Percentiles rank a stretch among this genome's conserved stretches.
These are phyloP conservation scores for Ivindomyrus marchei DNA, from an alignment of 2,113 vertebrate genomes.

Conservation along the genomic window DNA sequence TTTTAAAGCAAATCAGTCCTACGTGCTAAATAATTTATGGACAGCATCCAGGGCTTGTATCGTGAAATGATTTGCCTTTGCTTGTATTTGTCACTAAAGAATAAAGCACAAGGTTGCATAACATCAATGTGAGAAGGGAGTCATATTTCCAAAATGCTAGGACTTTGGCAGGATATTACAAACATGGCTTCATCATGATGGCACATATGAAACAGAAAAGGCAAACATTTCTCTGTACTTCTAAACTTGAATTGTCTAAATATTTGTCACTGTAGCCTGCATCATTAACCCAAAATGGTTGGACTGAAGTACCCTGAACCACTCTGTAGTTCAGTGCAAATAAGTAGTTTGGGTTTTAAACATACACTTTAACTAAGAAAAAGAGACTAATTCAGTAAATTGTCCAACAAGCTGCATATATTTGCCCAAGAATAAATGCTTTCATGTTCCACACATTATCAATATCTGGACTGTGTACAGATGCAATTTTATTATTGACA, in stretches of 20 bases:
- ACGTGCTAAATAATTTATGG: slow-evolving; percentile 49
- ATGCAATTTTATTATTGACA: neutral
- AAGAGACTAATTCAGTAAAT: neutral
- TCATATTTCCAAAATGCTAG: neutral
- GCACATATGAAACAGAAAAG: neutral
- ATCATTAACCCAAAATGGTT: neutral
- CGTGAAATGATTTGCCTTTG: neutral
- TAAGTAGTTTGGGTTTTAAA: neutral
- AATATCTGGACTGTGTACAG: neutral
- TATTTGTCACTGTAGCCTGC: neutral
- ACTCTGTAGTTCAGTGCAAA: neutral
- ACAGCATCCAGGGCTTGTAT: neutral
- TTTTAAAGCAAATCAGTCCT: slow-evolving; percentile 32
- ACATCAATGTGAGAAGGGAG: neutral
- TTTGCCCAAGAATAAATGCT: neutral
- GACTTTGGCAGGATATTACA: neutral
- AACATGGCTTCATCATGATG: neutral
- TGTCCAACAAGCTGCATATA: neutral
- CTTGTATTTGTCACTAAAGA: neutral
- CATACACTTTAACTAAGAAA: neutral
- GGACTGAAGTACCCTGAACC: neutral
- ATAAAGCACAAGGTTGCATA: neutral
- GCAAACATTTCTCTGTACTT: neutral
- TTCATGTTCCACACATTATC: neutral
- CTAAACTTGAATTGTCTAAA: neutral